Conservation (phyloP, 1,140 invertebrate genomes). For the Tetragnatha versicolor region DNA sequence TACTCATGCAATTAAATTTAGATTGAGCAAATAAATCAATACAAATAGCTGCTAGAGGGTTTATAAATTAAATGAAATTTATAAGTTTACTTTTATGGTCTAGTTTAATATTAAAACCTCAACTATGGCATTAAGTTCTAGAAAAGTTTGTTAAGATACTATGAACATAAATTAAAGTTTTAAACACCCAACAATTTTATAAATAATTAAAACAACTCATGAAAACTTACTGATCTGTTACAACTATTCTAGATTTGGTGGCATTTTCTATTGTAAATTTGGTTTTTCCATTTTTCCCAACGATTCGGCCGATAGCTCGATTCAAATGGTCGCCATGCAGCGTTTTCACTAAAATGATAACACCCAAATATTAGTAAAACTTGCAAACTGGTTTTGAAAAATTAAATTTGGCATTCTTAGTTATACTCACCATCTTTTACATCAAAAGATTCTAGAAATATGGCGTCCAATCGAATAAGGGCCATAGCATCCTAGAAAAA, state of each 20-base stretch:
- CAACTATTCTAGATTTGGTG: constrained; percentile 96
- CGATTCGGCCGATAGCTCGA: constrained; percentile 93
- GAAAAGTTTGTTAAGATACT: background rate
- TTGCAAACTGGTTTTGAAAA: background rate
- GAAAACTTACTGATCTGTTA: constrained; percentile 81
- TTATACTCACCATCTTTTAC: constrained; percentile 78
- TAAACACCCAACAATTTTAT: background rate
- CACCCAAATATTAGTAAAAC: background rate
- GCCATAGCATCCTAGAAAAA: constrained; percentile 83
- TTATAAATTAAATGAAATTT: no score
- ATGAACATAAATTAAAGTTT: background rate
- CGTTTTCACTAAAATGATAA: constrained; percentile 76
- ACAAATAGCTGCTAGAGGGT: no score
- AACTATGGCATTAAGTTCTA: no score
- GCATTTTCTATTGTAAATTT: constrained; percentile 99
- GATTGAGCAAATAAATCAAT: no score
- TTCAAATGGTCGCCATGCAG: constrained; percentile 95
- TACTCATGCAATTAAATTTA: no score
- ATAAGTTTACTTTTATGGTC: no score
- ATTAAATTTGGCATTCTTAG: background rate
- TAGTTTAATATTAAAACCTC: no score
- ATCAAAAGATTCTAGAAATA: constrained; percentile 98
- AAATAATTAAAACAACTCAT: constrained; percentile 22
- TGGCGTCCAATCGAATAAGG: constrained; percentile 91
- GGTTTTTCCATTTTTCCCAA: constrained; percentile 95